Percentiles rank a stretch among this genome's conserved stretches.
These are phyloP conservation scores for Ochlodes sylvanus DNA, from an alignment of 2,888 invertebrate genomes.

Conservation along the genomic window DNA sequence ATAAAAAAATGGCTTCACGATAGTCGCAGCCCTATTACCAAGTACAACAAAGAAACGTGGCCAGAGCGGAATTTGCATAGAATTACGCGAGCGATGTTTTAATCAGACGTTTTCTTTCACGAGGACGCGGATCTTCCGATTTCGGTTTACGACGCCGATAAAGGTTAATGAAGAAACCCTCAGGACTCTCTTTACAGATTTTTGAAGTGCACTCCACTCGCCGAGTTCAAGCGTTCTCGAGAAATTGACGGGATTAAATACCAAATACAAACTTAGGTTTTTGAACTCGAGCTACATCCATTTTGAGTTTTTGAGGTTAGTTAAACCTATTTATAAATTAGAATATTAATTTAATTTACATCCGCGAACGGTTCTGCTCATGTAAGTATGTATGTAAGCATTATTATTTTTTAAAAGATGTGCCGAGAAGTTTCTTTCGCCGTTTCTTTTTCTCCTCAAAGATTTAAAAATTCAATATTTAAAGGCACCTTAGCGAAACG, in stretches of 20 bases:
- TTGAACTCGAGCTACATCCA: not conserved
- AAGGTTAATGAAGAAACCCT: slow-evolving; percentile 15
- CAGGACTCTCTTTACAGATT: not conserved
- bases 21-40: not conserved
- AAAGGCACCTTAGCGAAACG: no score
- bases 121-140: slow-evolving; percentile 14
- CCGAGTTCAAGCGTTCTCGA: slow-evolving; percentile 2
- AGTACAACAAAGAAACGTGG: slow-evolving; percentile 1
- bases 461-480: no score
- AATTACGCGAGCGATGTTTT: slow-evolving; percentile 22
- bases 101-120: slow-evolving; percentile 20
- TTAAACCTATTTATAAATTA: no score
- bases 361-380: no score
- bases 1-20: no score
- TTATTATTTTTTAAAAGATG: no score
- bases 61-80: slow-evolving; percentile 16
- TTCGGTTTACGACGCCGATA: slow-evolving; percentile 21
- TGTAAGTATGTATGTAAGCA: no score
- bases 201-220: slow-evolving; percentile 8
- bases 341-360: no score
- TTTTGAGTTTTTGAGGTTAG: not conserved
- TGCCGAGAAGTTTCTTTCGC: no score
- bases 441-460: no score
- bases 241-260: slow-evolving; percentile 5
- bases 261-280: not conserved